A percentile compares a stretch with the other conserved stretches of the same genome.
Conservation (phyloP, 2,113 vertebrate genomes). For the Lethenteron reissneri region DNA sequence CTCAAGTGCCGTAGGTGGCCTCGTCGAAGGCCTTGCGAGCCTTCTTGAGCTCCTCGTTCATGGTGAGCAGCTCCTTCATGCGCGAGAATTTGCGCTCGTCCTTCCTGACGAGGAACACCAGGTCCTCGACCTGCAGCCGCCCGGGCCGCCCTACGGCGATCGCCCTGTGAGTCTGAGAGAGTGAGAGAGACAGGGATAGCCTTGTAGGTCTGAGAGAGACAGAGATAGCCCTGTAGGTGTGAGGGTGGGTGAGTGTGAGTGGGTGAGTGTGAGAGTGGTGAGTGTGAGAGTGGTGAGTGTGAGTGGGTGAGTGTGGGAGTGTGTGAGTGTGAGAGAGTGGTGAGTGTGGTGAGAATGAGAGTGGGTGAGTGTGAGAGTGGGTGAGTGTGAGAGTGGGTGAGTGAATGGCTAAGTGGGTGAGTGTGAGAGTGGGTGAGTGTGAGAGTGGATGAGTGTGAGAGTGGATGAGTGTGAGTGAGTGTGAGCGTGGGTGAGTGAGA, state of each 20-base stretch:
- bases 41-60: slow-evolving; percentile 93
- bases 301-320: neutral
- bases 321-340: too few relatives aligned
- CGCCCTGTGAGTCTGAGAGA: slow-evolving; percentile 63
- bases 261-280: neutral
- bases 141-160: slow-evolving; percentile 94
- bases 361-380: too few relatives aligned
- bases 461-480: too few relatives aligned
- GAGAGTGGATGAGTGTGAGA: too few relatives aligned
- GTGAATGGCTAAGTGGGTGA: too few relatives aligned
- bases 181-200: neutral
- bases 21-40: slow-evolving; percentile 91
- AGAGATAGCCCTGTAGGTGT: neutral
- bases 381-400: too few relatives aligned
- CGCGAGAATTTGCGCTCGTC: slow-evolving; percentile 85
- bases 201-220: neutral
- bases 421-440: too few relatives aligned
- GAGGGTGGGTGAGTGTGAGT: too few relatives aligned
- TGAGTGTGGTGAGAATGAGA: too few relatives aligned
- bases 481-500: too few relatives aligned
- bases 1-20: slow-evolving; percentile 74
- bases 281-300: neutral
- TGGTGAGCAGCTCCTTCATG: slow-evolving; percentile 88
- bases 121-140: slow-evolving; percentile 91
- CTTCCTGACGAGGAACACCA: slow-evolving; percentile 86